phyloP scores from a whole-genome alignment of 2,888 invertebrate species.

The Amiota mariae region DNA sequence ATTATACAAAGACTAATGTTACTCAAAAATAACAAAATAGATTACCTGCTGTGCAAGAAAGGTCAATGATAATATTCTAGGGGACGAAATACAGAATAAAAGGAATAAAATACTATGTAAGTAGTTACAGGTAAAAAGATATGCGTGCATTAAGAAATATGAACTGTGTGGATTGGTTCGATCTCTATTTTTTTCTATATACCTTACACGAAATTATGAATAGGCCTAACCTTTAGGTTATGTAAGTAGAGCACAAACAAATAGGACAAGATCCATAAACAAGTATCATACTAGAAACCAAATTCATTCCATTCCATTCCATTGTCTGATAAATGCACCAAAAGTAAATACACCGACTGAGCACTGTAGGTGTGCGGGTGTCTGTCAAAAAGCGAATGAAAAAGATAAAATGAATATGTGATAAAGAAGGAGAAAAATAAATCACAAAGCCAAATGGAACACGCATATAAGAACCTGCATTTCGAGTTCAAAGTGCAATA shows the following conservation, averaged over 20 bases:
- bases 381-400: neutral
- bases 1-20: neutral
- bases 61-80: neutral
- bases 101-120: too few relatives aligned
- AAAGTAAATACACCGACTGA: neutral
- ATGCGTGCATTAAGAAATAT: neutral
- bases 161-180: too few relatives aligned
- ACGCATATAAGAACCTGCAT: conserved; percentile 42
- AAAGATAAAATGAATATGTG: neutral
- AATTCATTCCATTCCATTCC: neutral
- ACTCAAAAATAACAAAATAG: neutral
- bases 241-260: neutral
- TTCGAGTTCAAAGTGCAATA: conserved; percentile 53
- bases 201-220: neutral
- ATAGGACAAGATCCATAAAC: neutral
- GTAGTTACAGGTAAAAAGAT: conserved; percentile 10
- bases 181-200: neutral
- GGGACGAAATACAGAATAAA: neutral
- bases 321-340: neutral
- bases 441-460: conserved; percentile 6
- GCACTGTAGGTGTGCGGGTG: neutral
- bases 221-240: neutral
- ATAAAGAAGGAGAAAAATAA: conserved; percentile 30
- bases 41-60: neutral
- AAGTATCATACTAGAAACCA: too few relatives aligned